Percentiles rank a stretch among this genome's conserved stretches.
These are phyloP conservation scores for Xenopus laevis DNA, from an alignment of 2,113 vertebrate genomes.

Conservation along the genomic window DNA sequence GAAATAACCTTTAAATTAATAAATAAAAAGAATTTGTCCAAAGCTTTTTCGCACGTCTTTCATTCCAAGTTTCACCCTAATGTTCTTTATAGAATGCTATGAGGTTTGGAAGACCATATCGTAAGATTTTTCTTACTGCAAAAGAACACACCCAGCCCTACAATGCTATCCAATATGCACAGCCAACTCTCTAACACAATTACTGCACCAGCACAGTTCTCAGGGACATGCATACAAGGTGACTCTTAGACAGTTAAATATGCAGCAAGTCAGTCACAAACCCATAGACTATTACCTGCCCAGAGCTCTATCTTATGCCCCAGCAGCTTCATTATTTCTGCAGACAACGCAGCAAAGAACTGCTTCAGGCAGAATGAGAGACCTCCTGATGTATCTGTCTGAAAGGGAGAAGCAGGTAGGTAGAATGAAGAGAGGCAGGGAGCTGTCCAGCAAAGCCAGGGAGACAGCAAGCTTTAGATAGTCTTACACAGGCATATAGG, in stretches of 20 bases:
- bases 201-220: neutral
- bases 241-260: neutral
- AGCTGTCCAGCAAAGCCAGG: constrained; percentile 7
- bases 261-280: neutral
- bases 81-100: too few relatives aligned
- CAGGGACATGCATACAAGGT: neutral
- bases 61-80: too few relatives aligned
- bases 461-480: neutral
- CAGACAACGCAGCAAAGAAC: neutral
- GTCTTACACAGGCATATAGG: neutral
- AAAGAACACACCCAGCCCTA: neutral
- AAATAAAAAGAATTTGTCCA: too few relatives aligned
- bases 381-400: neutral
- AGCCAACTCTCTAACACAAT: neutral
- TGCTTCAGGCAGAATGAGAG: neutral
- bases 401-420: neutral
- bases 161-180: neutral
- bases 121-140: neutral
- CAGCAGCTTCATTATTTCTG: constrained; percentile 41
- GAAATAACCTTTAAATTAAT: too few relatives aligned
- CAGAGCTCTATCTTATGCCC: constrained; percentile 54
- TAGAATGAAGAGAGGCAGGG: neutral
- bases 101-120: too few relatives aligned
- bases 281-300: constrained; percentile 51
- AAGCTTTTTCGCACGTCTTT: too few relatives aligned